Evolutionary conservation across 1,140 invertebrate genomes (phyloP).

Genomic region (Aphis gossypii): DNA sequence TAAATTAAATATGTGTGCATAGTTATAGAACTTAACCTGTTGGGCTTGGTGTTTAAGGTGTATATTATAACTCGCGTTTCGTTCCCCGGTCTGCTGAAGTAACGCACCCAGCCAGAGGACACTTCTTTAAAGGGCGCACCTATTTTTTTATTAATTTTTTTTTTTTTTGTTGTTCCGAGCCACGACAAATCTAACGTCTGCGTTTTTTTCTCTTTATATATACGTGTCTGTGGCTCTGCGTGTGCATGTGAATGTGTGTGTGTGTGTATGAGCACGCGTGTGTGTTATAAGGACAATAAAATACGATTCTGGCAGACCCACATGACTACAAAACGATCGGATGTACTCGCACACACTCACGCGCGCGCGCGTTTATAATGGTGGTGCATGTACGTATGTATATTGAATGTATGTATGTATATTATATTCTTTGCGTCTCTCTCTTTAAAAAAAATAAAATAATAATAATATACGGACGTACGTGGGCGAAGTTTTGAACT

Average conservation of each 20-base stretch:
- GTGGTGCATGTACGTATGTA: neutral
- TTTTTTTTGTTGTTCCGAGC: neutral
- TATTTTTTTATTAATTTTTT: neutral
- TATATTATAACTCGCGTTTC: neutral
- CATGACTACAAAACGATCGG: slow-evolving; percentile 52
- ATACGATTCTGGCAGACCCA: slow-evolving; percentile 52
- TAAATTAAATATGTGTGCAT: neutral
- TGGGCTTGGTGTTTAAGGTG: neutral
- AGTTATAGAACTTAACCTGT: neutral
- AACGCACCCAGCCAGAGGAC: slow-evolving; percentile 39
- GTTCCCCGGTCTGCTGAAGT: neutral
- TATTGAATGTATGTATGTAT: neutral
- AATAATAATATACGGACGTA: slow-evolving; percentile 43
- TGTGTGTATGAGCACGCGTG: neutral
- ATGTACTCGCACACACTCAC: neutral
- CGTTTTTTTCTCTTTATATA: neutral
- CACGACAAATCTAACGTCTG: slow-evolving; percentile 46
- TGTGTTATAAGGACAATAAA: slow-evolving; percentile 49
- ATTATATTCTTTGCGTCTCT: neutral
- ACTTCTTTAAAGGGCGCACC: slow-evolving; percentile 24
- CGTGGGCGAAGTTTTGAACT: slow-evolving; percentile 53
- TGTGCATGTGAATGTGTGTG: too few species aligned
- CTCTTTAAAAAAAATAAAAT: neutral
- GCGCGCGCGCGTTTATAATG: neutral
- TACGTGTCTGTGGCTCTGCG: neutral